Base-by-base conservation (phyloP, 2,888 invertebrate species). In the Polymixis lichenea region DNA sequence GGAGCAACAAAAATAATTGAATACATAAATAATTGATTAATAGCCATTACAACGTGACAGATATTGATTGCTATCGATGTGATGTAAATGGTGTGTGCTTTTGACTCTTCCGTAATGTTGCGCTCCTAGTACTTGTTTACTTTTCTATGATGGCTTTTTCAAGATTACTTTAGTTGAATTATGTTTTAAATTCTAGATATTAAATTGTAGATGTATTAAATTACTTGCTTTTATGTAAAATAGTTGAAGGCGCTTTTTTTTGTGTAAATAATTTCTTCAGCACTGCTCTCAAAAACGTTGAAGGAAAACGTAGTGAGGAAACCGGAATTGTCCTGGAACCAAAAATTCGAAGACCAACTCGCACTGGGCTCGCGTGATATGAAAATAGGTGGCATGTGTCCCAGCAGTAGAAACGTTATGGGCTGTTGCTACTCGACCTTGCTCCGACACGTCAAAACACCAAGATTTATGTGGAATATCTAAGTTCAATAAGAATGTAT, bases 11-110 rank as follows among this genome's bases (percentile, higher is more conserved):
- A 82, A 87, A 82, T 86, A 86, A 84, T 87, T 85, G 84, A 87
- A 87, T 87, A 56, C 38, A 56, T 67, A 84, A 84, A 78, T 82
- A 78, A 81, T 85, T 85, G 87, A 86, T 86, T 85, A 86, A 86
- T 83, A 83, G 78, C 80, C 77, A 80, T 86, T 82, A 75, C 75
- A 68, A 70, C 55, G 58, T 78, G 87, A 87, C 87, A 86, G 83
- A 72, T 87, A 86, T 86, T 86, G 87, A 87, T 87, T 83, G 79
- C 80, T 79, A 79, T 83, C 78, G 78, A 77, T 72, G 77, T 28
- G 71, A 15, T 72, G 76, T 73, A 62, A 82, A 82, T 82, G 61
- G 75, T 77, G 58, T 53, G 22, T 56, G 49, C 46, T 80, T 82
- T 86, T 81, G 76, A 73, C 81, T 86, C 74, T 71, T 78, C 13